Percentiles rank a stretch among this genome's conserved stretches.
These are phyloP conservation scores for Menidia menidia DNA, from an alignment of 2,797 vertebrate genomes.

Conservation along the genomic window DNA sequence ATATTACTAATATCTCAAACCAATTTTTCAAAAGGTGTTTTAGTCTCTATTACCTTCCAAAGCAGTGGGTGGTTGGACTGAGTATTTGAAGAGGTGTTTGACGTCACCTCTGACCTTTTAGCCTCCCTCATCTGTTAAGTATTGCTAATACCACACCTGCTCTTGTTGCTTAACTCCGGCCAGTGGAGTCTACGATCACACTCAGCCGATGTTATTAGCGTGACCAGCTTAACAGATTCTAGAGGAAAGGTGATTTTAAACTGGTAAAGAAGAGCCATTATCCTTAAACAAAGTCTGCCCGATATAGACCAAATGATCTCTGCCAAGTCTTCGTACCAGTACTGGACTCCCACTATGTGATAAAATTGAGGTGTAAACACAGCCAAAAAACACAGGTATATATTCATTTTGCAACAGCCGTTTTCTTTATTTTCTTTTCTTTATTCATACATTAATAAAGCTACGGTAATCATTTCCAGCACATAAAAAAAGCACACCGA, in stretches of 20 bases:
- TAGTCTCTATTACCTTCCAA: not conserved
- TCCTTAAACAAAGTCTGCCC: not conserved
- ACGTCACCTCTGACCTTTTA: constrained; percentile 54
- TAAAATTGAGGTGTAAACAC: not conserved
- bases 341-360: not conserved
- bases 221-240: constrained; percentile 14
- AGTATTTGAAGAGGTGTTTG: constrained; percentile 7
- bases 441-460: constrained; percentile 63
- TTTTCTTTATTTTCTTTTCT: constrained; percentile 46
- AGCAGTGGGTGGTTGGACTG: constrained; percentile 5
- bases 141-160: constrained; percentile 74
- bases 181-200: constrained; percentile 34
- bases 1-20: no score
- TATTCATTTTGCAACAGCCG: constrained; percentile 17
- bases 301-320: not conserved
- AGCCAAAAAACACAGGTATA: not conserved
- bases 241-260: constrained; percentile 15
- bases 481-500: constrained; percentile 47
- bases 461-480: constrained; percentile 25
- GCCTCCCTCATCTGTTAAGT: constrained; percentile 65
- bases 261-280: not conserved
- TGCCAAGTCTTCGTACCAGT: not conserved
- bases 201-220: constrained; percentile 43
- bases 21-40: no score
- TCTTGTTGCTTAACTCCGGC: constrained; percentile 47